Percentiles rank a stretch among this genome's conserved stretches.
phyloP scores from a whole-genome alignment of 1,140 invertebrate species.

The Apis florea region DNA sequence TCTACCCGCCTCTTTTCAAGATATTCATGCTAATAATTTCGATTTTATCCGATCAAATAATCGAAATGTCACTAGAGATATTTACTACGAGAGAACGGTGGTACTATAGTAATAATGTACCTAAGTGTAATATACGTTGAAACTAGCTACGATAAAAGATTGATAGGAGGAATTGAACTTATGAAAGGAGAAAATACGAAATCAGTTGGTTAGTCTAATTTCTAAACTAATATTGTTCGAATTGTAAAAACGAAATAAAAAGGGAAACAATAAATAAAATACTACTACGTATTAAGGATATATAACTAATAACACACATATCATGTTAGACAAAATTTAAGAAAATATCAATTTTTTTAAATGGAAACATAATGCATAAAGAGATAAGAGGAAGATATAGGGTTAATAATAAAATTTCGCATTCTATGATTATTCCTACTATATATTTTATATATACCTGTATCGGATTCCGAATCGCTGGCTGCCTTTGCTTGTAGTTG shows the following conservation, averaged over 20 bases:
- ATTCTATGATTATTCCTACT: neutral
- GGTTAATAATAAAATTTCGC: neutral
- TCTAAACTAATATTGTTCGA: neutral
- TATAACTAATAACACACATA: neutral
- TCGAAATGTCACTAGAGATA: neutral
- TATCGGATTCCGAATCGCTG: constrained; percentile 81
- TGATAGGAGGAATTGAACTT: neutral
- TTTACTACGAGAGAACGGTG: constrained; percentile 29
- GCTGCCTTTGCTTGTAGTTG: constrained; percentile 72
- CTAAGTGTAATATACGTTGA: neutral
- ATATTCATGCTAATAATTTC: constrained; percentile 30
- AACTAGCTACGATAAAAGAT: neutral
- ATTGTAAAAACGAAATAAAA: neutral
- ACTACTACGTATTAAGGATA: neutral
- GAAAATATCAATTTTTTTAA: neutral
- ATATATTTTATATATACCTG: constrained; percentile 68
- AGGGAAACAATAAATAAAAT: neutral
- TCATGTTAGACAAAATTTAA: neutral
- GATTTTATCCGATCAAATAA: neutral
- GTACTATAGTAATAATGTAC: constrained; percentile 12
- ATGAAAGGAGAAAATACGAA: neutral
- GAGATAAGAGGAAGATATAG: too few species aligned
- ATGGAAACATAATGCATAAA: neutral
- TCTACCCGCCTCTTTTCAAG: constrained; percentile 39
- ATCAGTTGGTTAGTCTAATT: constrained; percentile 13